phyloP scores from a whole-genome alignment of 2,888 invertebrate genomes.

The Cenopis cana region DNA sequence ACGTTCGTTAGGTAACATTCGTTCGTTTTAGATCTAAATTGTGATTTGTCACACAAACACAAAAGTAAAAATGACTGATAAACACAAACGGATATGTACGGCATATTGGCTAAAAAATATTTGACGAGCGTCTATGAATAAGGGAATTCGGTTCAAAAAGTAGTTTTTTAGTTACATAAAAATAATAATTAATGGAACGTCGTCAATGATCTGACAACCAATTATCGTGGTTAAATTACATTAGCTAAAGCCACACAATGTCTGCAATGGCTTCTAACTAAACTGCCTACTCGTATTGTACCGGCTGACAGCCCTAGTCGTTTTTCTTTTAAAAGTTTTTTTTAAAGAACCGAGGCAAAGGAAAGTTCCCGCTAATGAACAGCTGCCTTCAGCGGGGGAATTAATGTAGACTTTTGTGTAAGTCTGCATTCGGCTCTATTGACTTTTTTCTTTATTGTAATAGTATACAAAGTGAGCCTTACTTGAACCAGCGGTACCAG shows the following conservation, averaged over 20 bases:
- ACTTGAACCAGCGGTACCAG: background rate
- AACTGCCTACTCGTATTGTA: background rate
- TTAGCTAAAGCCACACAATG: background rate
- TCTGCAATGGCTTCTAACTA: background rate
- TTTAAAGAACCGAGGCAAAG: constrained; percentile 11
- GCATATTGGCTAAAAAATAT: too few species aligned
- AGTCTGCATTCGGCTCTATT: constrained; percentile 30
- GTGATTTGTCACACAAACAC: too few species aligned
- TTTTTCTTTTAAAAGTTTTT: constrained; percentile 12
- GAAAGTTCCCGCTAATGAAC: constrained; percentile 33
- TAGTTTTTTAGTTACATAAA: too few species aligned
- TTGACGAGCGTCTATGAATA: too few species aligned
- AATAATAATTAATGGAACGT: too few species aligned
- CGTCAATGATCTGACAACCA: too few species aligned
- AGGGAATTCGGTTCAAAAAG: too few species aligned
- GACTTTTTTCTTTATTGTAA: constrained; percentile 6
- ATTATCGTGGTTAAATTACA: too few species aligned
- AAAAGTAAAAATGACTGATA: too few species aligned
- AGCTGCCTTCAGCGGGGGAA: constrained; percentile 26
- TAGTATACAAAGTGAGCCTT: background rate
- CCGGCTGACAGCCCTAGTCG: constrained; percentile 13
- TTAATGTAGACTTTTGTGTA: constrained; percentile 20
- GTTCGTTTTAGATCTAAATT: too few species aligned
- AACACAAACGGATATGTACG: too few species aligned
- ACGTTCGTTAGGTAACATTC: too few species aligned